Percentiles rank a stretch among this genome's conserved stretches.
Conservation (phyloP, 2,888 invertebrate genomes). For the Argyra leucocephala region DNA sequence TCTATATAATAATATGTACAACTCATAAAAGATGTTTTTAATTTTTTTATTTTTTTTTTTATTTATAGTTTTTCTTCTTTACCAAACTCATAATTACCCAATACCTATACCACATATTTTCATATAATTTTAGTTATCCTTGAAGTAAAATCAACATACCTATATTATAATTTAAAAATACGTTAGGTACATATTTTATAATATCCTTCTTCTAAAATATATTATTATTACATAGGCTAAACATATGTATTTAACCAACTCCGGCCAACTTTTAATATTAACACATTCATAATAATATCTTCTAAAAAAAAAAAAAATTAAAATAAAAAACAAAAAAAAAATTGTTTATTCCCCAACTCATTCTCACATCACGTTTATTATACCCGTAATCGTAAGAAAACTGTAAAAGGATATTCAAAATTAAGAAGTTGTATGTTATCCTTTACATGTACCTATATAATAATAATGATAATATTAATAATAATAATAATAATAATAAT, state of each 20-base stretch:
- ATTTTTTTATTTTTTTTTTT: neutral
- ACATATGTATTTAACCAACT: neutral
- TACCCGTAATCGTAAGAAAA: neutral
- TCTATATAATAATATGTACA: no score
- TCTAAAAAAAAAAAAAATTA: neutral
- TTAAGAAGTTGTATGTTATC: constrained; percentile 3
- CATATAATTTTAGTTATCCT: no score
- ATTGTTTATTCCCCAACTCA: no score
- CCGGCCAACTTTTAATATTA: neutral
- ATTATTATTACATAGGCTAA: neutral
- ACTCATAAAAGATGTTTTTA: neutral
- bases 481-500: neutral
- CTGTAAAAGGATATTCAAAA: neutral
- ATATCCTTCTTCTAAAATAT: neutral
- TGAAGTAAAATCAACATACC: no score
- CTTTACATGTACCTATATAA: neutral
- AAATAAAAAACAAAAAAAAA: neutral
- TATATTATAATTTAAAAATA: no score
- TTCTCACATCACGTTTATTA: no score
- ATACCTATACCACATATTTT: neutral
- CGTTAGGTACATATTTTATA: neutral
- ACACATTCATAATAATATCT: neutral
- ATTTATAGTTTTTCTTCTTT: no score
- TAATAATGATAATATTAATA: neutral
- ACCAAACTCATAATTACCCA: neutral